These are phyloP conservation scores for Otis tarda DNA, from an alignment of 2,113 vertebrate species.

Conservation along the genomic window DNA sequence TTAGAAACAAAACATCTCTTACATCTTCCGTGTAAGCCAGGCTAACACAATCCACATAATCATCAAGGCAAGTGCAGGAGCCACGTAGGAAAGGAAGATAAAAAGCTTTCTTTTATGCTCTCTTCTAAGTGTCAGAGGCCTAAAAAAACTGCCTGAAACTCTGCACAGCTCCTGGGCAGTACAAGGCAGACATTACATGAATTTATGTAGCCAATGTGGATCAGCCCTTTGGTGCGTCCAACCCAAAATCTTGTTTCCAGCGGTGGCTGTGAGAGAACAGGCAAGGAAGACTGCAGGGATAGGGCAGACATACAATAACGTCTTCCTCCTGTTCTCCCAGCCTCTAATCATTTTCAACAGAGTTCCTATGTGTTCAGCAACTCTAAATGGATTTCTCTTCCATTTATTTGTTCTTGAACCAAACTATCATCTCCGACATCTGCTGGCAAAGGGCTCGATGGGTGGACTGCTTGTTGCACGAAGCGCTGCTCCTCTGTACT, in stretches of 20 bases:
- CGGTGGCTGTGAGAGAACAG: neutral
- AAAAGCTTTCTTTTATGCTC: neutral
- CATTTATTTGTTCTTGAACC: neutral
- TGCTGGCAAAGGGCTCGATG: neutral
- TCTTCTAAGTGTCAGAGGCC: neutral
- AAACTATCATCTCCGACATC: neutral
- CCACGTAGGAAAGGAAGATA: neutral
- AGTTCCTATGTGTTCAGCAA: neutral
- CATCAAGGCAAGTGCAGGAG: neutral
- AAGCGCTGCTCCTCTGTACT: neutral
- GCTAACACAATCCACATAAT: neutral
- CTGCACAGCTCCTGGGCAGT: neutral
- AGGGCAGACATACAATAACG: neutral
- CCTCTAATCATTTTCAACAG: neutral
- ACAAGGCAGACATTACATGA: neutral
- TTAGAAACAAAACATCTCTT: constrained; percentile 46
- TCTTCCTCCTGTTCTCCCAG: neutral
- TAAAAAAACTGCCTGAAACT: neutral
- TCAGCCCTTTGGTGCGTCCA: neutral
- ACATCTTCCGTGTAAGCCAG: neutral
- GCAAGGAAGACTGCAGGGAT: neutral
- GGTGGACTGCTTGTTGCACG: neutral
- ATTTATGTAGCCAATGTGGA: neutral
- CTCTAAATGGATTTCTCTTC: neutral
- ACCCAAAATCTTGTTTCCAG: neutral